A percentile compares a stretch with the other conserved stretches of the same genome.
Conservation (phyloP, 2,797 vertebrate genomes). For the Lemur catta region DNA sequence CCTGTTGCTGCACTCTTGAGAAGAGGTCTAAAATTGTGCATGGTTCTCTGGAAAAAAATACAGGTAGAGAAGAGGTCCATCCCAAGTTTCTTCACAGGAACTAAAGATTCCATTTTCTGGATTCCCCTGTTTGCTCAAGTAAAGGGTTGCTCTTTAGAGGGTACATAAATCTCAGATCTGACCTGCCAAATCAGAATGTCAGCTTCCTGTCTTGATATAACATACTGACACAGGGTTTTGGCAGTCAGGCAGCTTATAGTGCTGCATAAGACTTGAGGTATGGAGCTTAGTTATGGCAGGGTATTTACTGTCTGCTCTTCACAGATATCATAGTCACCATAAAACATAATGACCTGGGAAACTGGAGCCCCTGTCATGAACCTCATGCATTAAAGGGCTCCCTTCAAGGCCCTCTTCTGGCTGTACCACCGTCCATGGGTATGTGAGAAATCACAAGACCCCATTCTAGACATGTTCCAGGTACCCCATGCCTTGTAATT, state of each 20-base stretch:
- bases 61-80: neutral
- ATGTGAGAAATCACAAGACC: neutral
- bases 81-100: neutral
- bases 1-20: neutral
- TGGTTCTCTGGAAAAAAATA: neutral
- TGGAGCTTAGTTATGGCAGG: neutral
- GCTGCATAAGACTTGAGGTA: neutral
- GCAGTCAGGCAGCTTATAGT: neutral
- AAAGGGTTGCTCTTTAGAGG: neutral
- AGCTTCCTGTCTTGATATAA: neutral
- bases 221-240: neutral
- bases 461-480: neutral
- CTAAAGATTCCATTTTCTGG: neutral
- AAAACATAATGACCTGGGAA: neutral
- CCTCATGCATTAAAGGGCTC: rapidly evolving
- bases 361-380: rapidly evolving
- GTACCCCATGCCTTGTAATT: neutral
- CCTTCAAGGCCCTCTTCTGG: rapidly evolving
- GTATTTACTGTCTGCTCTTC: neutral
- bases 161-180: neutral
- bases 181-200: neutral
- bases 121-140: neutral
- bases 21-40: neutral
- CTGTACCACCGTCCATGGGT: neutral
- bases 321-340: neutral